Conservation (phyloP, 2,113 vertebrate genomes). For the Ceratotherium simum region DNA sequence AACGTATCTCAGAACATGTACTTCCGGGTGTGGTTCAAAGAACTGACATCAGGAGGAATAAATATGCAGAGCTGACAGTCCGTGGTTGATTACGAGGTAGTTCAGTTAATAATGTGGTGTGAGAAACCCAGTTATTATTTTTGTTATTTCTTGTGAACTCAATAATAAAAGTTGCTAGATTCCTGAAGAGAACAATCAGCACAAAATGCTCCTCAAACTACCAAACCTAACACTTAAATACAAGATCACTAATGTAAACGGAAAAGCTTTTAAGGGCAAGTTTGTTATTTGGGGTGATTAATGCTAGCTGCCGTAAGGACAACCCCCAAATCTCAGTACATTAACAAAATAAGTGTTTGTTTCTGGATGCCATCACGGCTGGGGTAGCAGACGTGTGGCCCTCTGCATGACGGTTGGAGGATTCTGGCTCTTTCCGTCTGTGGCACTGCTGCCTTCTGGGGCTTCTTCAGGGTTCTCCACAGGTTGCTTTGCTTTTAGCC, state of each 20-base stretch:
- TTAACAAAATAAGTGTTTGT: neutral
- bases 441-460: neutral
- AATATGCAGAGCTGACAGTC: neutral
- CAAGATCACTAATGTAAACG: neutral
- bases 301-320: neutral
- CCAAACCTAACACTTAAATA: neutral
- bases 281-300: neutral
- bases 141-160: conserved; percentile 26
- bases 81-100: neutral
- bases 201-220: neutral
- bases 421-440: neutral
- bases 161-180: neutral
- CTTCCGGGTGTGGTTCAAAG: neutral
- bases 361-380: neutral
- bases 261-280: neutral
- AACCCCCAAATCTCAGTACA: neutral
- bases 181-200: neutral
- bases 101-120: neutral
- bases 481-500: neutral
- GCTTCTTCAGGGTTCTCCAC: neutral
- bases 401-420: neutral
- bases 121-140: neutral
- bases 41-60: neutral
- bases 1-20: neutral
- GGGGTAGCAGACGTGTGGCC: neutral